These are phyloP conservation scores for Takifugu ocellatus DNA, from an alignment of 2,797 vertebrate species.

Conservation along the genomic window DNA sequence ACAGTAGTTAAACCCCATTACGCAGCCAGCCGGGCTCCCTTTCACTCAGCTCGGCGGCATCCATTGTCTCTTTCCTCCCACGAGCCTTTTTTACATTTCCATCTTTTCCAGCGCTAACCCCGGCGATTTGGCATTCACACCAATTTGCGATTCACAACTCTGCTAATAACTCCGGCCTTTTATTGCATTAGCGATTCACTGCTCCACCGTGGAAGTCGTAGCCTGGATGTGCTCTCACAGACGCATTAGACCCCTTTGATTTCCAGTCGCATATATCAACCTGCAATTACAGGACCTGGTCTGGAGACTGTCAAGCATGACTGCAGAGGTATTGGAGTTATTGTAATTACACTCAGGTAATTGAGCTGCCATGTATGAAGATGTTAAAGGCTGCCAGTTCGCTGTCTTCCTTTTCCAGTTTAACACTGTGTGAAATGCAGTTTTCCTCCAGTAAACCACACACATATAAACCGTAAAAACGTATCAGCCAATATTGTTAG, in stretches of 20 bases:
- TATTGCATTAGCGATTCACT: slow-evolving; percentile 77
- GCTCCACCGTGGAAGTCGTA: slow-evolving; percentile 56
- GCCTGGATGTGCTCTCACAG: slow-evolving; percentile 32
- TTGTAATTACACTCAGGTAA: slow-evolving; percentile 83
- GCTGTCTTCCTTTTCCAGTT: slow-evolving; percentile 51
- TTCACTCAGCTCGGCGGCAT: slow-evolving; percentile 30
- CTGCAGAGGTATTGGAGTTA: slow-evolving; percentile 79
- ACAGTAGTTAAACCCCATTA: slow-evolving; percentile 42
- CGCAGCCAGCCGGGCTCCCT: slow-evolving; percentile 20
- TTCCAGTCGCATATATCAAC: slow-evolving; percentile 80
- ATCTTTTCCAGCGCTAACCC: slow-evolving; percentile 67
- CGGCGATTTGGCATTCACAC: slow-evolving; percentile 75
- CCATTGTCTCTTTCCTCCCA: slow-evolving; percentile 44
- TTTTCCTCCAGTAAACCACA: slow-evolving; percentile 30
- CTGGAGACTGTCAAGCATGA: slow-evolving; percentile 81
- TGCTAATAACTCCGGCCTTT: slow-evolving; percentile 73
- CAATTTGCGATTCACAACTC: slow-evolving; percentile 78
- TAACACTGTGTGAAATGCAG: slow-evolving; percentile 39
- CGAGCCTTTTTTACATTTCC: slow-evolving; percentile 54
- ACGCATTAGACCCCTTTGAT: slow-evolving; percentile 66
- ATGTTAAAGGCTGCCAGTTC: slow-evolving; percentile 76
- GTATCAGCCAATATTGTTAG: slow-evolving; percentile 1
- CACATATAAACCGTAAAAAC: slow-evolving; percentile 27
- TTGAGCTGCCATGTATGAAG: slow-evolving; percentile 78
- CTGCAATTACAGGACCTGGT: slow-evolving; percentile 79